Conservation (phyloP, 2,113 vertebrate species). For the Coracopsis vasa region DNA sequence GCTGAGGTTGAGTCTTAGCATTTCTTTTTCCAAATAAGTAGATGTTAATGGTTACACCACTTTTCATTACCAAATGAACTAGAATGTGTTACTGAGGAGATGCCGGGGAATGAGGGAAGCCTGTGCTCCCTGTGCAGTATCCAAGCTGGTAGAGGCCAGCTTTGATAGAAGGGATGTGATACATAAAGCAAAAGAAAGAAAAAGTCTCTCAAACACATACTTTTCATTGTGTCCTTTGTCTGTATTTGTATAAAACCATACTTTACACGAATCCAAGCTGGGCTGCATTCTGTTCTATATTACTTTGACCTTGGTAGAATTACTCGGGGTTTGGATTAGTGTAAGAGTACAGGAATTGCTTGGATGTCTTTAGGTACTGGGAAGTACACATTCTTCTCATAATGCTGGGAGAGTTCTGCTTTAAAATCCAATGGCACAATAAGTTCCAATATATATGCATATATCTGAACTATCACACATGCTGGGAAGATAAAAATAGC, state of each 20-base stretch:
- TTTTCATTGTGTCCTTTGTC: not conserved
- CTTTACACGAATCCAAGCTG: not conserved
- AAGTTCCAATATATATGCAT: conserved; percentile 67
- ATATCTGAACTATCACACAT: conserved; percentile 30
- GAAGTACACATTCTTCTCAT: conserved; percentile 28
- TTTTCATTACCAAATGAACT: not conserved
- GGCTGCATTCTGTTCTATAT: conserved; percentile 21
- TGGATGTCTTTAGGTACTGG: conserved; percentile 30
- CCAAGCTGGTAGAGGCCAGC: not conserved
- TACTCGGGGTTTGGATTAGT: not conserved
- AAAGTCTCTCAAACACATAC: not conserved
- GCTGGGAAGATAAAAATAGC: conserved; percentile 41
- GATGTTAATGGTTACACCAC: not conserved
- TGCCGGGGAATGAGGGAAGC: not conserved
- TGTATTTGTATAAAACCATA: not conserved
- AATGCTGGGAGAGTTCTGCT: conserved; percentile 48
- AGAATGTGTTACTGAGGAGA: not conserved
- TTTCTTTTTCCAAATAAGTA: not conserved
- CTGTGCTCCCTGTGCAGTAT: not conserved
- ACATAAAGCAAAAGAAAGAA: not conserved
- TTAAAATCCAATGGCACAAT: conserved; percentile 54
- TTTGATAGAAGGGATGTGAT: not conserved
- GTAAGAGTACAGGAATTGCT: conserved; percentile 26
- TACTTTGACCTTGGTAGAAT: conserved; percentile 49
- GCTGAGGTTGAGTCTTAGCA: not conserved